Conservation (phyloP, 2,113 vertebrate genomes). For the Siniperca knerii region DNA sequence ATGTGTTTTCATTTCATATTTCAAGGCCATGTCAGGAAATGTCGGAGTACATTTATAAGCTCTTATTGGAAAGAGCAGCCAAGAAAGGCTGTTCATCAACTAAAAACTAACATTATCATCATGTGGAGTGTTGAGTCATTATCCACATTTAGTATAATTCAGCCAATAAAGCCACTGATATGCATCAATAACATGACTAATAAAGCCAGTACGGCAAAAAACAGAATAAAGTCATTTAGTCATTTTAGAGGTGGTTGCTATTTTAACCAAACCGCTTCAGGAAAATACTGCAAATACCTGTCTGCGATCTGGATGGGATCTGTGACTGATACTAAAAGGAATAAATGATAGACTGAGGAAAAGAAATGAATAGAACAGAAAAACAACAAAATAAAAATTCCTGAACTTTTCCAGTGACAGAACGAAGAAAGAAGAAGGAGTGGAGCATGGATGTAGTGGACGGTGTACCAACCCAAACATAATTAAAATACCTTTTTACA, state of each 20-base stretch:
- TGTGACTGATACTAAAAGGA: not conserved
- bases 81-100: conserved; percentile 11
- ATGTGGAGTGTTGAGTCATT: conserved; percentile 5
- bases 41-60: conserved; percentile 17
- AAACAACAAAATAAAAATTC: not conserved
- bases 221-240: not conserved
- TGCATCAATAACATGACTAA: not conserved
- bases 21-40: conserved; percentile 62
- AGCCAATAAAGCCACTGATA: not conserved
- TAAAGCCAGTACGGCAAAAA: not conserved
- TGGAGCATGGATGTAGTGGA: not conserved
- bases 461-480: not conserved
- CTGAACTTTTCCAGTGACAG: not conserved
- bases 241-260: not conserved
- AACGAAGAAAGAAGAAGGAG: not conserved
- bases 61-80: conserved; percentile 8
- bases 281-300: not conserved
- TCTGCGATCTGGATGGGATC: not conserved
- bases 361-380: not conserved
- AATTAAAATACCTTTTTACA: not conserved
- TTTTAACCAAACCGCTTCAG: not conserved
- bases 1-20: conserved; percentile 70
- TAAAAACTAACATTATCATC: not conserved
- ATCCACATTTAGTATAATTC: not conserved
- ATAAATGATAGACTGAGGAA: not conserved